Conservation (phyloP, 2,888 invertebrate genomes). For the Sarcophaga carnaria region DNA sequence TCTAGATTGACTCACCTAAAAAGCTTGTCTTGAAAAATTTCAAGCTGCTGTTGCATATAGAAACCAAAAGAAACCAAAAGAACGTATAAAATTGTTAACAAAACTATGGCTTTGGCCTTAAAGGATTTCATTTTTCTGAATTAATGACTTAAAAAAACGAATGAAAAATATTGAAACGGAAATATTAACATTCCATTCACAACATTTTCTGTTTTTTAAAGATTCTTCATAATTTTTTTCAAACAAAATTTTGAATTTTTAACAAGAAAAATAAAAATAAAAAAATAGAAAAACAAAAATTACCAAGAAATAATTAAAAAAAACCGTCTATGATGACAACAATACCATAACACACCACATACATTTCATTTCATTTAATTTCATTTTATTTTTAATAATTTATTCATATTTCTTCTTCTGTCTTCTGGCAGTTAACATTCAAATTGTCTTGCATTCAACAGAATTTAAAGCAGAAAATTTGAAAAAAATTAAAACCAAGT, state of each 20-base stretch:
- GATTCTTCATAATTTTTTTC: background rate
- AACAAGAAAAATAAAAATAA: too few relatives aligned
- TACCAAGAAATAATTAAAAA: background rate
- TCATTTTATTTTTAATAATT: background rate
- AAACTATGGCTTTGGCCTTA: slow-evolving; percentile 42
- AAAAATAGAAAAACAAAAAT: background rate
- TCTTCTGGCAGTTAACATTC: background rate
- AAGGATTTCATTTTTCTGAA: slow-evolving; percentile 43
- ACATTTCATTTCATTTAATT: background rate
- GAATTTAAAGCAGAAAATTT: background rate
- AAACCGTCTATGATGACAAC: background rate
- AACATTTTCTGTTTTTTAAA: background rate
- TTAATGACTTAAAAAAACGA: background rate
- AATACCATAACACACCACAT: too few relatives aligned
- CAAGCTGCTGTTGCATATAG: background rate
- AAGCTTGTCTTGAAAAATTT: background rate
- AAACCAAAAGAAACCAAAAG: background rate
- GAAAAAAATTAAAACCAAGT: background rate
- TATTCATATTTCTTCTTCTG: background rate
- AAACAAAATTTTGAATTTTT: background rate
- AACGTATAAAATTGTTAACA: slow-evolving; percentile 36
- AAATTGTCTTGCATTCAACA: background rate
- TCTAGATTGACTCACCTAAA: background rate
- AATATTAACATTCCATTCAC: slow-evolving; percentile 36
- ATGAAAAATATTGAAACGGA: background rate